Evolutionary conservation across 2,797 vertebrate genomes (phyloP), one percentile per base, ranked within the genome.

Genomic region (Astyanax mexicanus): DNA sequence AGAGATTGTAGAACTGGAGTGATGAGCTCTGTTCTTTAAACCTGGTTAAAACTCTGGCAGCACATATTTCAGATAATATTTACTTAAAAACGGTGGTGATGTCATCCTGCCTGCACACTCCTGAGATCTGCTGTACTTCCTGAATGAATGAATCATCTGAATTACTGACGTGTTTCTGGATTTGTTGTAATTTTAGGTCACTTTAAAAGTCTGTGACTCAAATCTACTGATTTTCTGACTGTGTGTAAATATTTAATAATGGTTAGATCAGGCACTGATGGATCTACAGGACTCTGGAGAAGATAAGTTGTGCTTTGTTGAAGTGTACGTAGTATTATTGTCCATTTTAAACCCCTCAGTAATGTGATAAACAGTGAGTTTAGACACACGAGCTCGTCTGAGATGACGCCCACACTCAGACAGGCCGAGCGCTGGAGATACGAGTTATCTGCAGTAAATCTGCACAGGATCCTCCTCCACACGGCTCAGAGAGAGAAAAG

Each of bases 361-460:
- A 77, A 82, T 52, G 55, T 19, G 17, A 52, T 47, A 54, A 42
- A 38, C 49, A 9, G 13, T 35, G 60, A 13, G 64, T 58, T 58
- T 11, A 49, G 64, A 25, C 69, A 55, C 47, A 25, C 58, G 32
- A 19, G 19, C 61, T 57, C 37, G 44, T 69, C 47, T 12, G 9
- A 23, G 23, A 51, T 49, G 74, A 70, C 47, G 11, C 49, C 67
- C 45, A 45, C 35, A 9, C 47, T 49, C 45, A 51, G 8, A 25
- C 65, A 70, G 58, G 54, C 58, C 35, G 40, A 37, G 52, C 75
- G 67, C 64, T 67, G 52, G 54, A 76, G 69, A 72, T 71, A 66
- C 55, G 61, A 27, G 38, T 62, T 80, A 74, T 80, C 78, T 80
- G 42, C 32, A 65, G 64, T 32, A 27, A 17, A 72, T 80, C 70